These are phyloP conservation scores for Melikaiella ostensackeni DNA, from an alignment of 2,888 invertebrate species.

Conservation along the genomic window DNA sequence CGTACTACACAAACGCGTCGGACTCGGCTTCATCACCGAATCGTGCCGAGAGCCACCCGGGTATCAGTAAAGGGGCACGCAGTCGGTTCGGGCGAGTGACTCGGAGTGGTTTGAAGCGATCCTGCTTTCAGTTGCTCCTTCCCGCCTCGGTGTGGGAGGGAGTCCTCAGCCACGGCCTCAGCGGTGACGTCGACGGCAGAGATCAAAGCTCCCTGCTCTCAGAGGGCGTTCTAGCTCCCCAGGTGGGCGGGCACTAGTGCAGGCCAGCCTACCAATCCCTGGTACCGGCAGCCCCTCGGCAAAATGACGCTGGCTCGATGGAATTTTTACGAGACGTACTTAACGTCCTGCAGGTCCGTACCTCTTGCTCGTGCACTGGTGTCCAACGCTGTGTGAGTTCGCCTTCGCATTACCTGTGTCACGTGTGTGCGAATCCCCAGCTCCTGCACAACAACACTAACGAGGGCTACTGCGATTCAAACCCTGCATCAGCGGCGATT, in stretches of 20 bases:
- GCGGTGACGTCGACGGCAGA: slow-evolving; percentile 48
- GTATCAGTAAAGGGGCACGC: slow-evolving; percentile 42
- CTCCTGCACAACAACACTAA: slow-evolving; percentile 50
- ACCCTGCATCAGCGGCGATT: slow-evolving; percentile 33
- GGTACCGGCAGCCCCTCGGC: slow-evolving; percentile 57
- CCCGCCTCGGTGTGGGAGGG: slow-evolving; percentile 61
- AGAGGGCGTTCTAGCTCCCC: slow-evolving; percentile 30
- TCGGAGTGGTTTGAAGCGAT: slow-evolving; percentile 78
- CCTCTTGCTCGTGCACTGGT: slow-evolving; percentile 16
- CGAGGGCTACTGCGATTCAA: slow-evolving; percentile 49
- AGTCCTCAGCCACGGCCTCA: slow-evolving; percentile 42
- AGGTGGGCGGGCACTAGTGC: slow-evolving; percentile 34
- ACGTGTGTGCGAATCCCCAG: slow-evolving; percentile 54
- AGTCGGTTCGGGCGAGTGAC: slow-evolving; percentile 72
- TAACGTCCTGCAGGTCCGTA: slow-evolving; percentile 66
- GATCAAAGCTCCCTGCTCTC: slow-evolving; percentile 60
- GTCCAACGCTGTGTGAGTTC: slow-evolving; percentile 47
- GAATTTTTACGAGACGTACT: slow-evolving; percentile 76
- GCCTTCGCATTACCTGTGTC: slow-evolving; percentile 48
- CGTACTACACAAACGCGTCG: slow-evolving; percentile 21
- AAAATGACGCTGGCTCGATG: slow-evolving; percentile 74
- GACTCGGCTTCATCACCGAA: not conserved
- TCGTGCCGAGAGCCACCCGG: slow-evolving; percentile 31
- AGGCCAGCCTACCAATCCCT: slow-evolving; percentile 51
- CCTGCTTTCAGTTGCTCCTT: slow-evolving; percentile 73